Evolutionary conservation across 2,113 vertebrate genomes (phyloP).

Genomic region (Plotosus lineatus): DNA sequence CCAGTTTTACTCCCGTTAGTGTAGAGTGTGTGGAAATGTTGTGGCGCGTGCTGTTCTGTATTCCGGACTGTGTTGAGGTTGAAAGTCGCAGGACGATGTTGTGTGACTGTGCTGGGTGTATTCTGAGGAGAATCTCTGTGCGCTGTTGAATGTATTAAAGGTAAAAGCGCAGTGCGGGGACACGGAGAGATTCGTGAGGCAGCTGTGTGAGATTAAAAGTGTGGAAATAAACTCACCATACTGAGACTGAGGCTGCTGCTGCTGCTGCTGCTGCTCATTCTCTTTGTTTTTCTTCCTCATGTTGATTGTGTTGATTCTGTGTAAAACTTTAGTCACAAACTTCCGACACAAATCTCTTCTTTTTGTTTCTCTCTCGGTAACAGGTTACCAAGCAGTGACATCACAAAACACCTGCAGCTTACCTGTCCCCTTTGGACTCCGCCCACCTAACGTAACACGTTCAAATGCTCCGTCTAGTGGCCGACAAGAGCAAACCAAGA

Average conservation of each 20-base stretch:
- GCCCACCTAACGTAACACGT: neutral
- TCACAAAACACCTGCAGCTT: slow-evolving; percentile 43
- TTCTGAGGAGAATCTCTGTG: too few relatives aligned
- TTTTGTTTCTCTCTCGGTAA: slow-evolving; percentile 19
- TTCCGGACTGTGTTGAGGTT: too few relatives aligned
- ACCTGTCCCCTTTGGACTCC: slow-evolving; percentile 35
- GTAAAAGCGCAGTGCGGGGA: too few relatives aligned
- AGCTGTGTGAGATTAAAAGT: neutral
- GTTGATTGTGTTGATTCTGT: neutral
- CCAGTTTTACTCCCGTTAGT: too few relatives aligned
- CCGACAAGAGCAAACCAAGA: neutral
- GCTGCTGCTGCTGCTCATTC: slow-evolving; percentile 38
- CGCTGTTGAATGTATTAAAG: too few relatives aligned
- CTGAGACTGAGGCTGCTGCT: slow-evolving; percentile 46
- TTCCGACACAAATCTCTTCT: slow-evolving; percentile 22
- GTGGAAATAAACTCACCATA: slow-evolving; percentile 67
- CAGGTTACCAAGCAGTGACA: slow-evolving; percentile 35
- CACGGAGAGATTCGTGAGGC: too few relatives aligned
- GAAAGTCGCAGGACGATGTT: too few relatives aligned
- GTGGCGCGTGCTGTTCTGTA: too few relatives aligned
- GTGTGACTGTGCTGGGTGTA: too few relatives aligned
- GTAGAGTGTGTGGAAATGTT: too few relatives aligned
- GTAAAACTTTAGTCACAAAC: neutral
- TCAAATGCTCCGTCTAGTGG: neutral
- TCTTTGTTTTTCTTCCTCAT: slow-evolving; percentile 66